phyloP scores from a whole-genome alignment of 2,113 vertebrate genomes.

The Cyphomyrus plagiostoma region DNA sequence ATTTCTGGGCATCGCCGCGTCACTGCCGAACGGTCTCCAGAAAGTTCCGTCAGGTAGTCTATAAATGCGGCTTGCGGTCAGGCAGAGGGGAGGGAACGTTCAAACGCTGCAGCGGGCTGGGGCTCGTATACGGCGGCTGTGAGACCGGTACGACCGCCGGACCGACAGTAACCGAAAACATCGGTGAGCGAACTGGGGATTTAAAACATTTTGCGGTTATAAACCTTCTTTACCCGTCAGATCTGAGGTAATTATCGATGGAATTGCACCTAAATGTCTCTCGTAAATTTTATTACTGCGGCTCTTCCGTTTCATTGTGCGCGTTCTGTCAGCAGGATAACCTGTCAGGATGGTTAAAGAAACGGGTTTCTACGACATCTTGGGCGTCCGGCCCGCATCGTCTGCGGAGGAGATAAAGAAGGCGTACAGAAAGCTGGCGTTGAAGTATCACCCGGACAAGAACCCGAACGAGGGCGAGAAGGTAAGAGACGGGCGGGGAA shows the following conservation, averaged over 20 bases:
- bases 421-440: constrained; percentile 81
- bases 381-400: constrained; percentile 74
- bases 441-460: constrained; percentile 91
- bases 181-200: not conserved
- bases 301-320: not conserved
- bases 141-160: not conserved
- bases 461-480: constrained; percentile 83
- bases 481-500: constrained; percentile 41
- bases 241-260: not conserved
- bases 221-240: not conserved
- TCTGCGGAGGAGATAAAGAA: constrained; percentile 81
- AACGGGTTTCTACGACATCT: constrained; percentile 81
- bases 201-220: not conserved
- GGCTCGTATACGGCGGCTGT: not conserved
- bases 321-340: constrained; percentile 8
- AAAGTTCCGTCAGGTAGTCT: constrained; percentile 49
- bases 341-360: constrained; percentile 77
- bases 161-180: not conserved
- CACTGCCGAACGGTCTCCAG: constrained; percentile 44
- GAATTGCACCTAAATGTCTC: not conserved
- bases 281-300: not conserved
- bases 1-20: not conserved
- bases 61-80: constrained; percentile 43
- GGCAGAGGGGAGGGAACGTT: not conserved
- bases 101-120: not conserved